These are phyloP conservation scores for Phyllopteryx taeniolatus DNA, from an alignment of 2,113 vertebrate species.

Conservation along the genomic window DNA sequence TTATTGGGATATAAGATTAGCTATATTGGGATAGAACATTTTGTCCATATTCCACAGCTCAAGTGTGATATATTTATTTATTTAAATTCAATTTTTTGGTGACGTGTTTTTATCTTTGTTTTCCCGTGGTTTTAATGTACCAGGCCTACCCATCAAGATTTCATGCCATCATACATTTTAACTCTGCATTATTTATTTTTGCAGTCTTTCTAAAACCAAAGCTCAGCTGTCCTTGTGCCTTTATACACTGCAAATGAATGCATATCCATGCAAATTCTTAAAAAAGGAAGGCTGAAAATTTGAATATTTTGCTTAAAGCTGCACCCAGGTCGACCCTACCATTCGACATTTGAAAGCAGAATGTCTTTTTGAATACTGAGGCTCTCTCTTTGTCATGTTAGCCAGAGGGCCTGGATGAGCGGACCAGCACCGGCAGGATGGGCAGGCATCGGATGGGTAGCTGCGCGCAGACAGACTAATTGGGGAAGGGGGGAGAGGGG, in stretches of 20 bases:
- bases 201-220: slow-evolving; percentile 47
- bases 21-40: neutral
- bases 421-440: slow-evolving; percentile 65
- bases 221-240: slow-evolving; percentile 75
- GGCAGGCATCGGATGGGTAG: slow-evolving; percentile 70
- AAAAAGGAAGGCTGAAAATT: slow-evolving; percentile 71
- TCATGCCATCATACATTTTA: slow-evolving; percentile 61
- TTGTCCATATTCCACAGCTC: neutral
- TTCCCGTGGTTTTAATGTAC: slow-evolving; percentile 27
- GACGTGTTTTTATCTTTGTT: slow-evolving; percentile 10
- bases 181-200: slow-evolving; percentile 66
- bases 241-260: slow-evolving; percentile 73
- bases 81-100: neutral
- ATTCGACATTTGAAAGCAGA: slow-evolving; percentile 69
- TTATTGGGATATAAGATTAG: neutral
- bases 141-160: slow-evolving; percentile 51
- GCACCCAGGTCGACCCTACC: slow-evolving; percentile 72
- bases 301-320: slow-evolving; percentile 76
- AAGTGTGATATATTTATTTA: neutral
- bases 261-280: slow-evolving; percentile 76
- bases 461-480: slow-evolving; percentile 74
- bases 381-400: slow-evolving; percentile 74
- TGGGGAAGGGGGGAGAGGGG: slow-evolving; percentile 73
- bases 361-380: slow-evolving; percentile 71
- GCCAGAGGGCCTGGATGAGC: slow-evolving; percentile 71